phyloP scores from a whole-genome alignment of 2,888 invertebrate genomes.

The Embidobia sp. region DNA sequence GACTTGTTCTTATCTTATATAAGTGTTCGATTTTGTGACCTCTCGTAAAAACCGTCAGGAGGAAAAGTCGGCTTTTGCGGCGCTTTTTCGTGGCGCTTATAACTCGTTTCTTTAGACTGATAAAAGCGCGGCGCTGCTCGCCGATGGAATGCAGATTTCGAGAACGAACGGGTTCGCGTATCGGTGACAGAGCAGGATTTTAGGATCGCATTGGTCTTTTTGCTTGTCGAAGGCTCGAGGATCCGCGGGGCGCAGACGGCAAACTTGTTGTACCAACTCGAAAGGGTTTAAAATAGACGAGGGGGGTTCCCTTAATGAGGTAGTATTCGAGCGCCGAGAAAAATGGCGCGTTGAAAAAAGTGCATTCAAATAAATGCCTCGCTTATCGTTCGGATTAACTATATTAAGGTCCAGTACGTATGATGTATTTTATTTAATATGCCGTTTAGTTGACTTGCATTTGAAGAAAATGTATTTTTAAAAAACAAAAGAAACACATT shows the following conservation, averaged over 20 bases:
- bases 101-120: conserved; percentile 52
- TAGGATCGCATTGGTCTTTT: conserved; percentile 50
- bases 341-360: conserved; percentile 12
- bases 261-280: conserved; percentile 35
- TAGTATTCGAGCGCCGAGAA: conserved; percentile 8
- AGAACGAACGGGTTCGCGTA: conserved; percentile 51
- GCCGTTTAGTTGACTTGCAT: too few relatives aligned
- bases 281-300: conserved; percentile 39
- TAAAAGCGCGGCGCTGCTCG: conserved; percentile 35
- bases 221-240: conserved; percentile 3
- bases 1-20: background rate
- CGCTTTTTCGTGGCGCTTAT: conserved; percentile 33
- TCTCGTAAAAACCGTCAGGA: too few relatives aligned
- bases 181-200: conserved; percentile 56
- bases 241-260: conserved; percentile 13
- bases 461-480: too few relatives aligned
- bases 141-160: conserved; percentile 53
- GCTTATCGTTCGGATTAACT: too few relatives aligned
- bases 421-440: too few relatives aligned
- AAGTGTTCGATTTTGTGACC: background rate
- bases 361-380: background rate
- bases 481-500: too few relatives aligned
- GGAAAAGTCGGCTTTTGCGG: conserved; percentile 13
- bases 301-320: conserved; percentile 27
- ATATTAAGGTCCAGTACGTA: too few relatives aligned